Base-by-base conservation (phyloP, 2,888 invertebrate genomes). In the Papilio demoleus region DNA sequence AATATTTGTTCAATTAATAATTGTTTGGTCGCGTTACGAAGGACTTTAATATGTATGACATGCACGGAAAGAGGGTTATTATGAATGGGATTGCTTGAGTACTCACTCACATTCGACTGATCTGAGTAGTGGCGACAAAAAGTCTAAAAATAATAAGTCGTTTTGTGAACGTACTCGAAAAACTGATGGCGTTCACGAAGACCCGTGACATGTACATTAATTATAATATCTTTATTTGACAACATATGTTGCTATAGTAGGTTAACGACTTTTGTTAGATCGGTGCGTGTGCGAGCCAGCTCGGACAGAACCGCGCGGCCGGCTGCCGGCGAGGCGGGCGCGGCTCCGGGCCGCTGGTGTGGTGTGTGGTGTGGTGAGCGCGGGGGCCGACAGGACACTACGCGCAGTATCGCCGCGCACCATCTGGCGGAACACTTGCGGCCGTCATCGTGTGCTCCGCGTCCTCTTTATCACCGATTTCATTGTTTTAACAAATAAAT, bases 361-460 rank as follows among this genome's bases (percentile, higher is more conserved):
- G 4, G 12, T n/a, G 40, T n/a, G 5, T n/a, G 40, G n/a, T n/a
- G n/a, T n/a, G n/a, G n/a, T n/a, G 40, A 14, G 5, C 14, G n/a
- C 40, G n/a, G 2, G n/a, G 4, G 4, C 0, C 14, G 9, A 6
- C 40, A 40, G n/a, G 5, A 14, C 40, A n/a, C 40, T 4, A n/a
- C 40, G 14, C 40, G 40, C 40, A 5, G n/a, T 40, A 40, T 3
- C 40, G 4, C n/a, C 40, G n/a, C 40, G 6, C 40, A 40, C 34
- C 34, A 34, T 40, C 40, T 40, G 40, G 40, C 40, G 40, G n/a
- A 40, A 40, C 40, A 40, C 40, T 40, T 40, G 40, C 40, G 40
- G n/a, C 40, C 40, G 40, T 40, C 14, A n/a, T 40, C 14, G 14
- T 4, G 2, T n/a, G 40, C n/a, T n/a, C 40, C n/a, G n/a, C n/a